Conservation (phyloP, 2,113 vertebrate genomes). For the Corythoichthys intestinalis region DNA sequence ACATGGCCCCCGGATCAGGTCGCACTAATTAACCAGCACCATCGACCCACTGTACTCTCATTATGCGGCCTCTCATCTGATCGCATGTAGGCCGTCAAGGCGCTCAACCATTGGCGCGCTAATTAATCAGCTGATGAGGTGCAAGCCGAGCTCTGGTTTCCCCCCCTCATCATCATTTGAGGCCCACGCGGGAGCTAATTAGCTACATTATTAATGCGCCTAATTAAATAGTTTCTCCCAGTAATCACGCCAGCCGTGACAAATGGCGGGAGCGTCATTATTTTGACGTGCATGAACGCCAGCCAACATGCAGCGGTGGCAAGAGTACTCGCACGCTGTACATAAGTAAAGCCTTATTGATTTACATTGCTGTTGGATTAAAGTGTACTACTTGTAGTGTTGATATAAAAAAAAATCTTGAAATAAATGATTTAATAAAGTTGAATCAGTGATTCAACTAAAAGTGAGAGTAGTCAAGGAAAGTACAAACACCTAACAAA, state of each 20-base stretch:
- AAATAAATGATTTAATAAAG: no score
- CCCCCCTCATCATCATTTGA: conserved; percentile 54
- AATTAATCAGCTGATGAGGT: conserved; percentile 68
- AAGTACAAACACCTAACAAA: not conserved
- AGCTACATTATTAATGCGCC: conserved; percentile 68
- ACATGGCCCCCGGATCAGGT: conserved; percentile 63
- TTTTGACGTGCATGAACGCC: conserved; percentile 41
- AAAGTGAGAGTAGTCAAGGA: not conserved
- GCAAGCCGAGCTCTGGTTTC: conserved; percentile 52
- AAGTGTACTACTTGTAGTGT: not conserved
- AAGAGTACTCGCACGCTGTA: not conserved
- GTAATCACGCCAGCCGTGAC: conserved; percentile 40
- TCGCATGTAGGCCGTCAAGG: conserved; percentile 57
- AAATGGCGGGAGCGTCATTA: conserved; percentile 46
- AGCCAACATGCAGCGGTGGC: not conserved
- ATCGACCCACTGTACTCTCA: conserved; percentile 63
- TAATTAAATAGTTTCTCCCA: conserved; percentile 66
- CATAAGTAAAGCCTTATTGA: not conserved
- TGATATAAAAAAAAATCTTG: not conserved
- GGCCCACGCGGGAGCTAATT: conserved; percentile 68
- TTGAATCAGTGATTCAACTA: no score
- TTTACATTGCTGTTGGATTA: not conserved
- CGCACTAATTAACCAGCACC: conserved; percentile 68
- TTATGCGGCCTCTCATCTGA: conserved; percentile 65
- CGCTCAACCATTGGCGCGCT: conserved; percentile 65